phyloP scores from a whole-genome alignment of 1,140 invertebrate species.

The Sminthurinus signatus region DNA sequence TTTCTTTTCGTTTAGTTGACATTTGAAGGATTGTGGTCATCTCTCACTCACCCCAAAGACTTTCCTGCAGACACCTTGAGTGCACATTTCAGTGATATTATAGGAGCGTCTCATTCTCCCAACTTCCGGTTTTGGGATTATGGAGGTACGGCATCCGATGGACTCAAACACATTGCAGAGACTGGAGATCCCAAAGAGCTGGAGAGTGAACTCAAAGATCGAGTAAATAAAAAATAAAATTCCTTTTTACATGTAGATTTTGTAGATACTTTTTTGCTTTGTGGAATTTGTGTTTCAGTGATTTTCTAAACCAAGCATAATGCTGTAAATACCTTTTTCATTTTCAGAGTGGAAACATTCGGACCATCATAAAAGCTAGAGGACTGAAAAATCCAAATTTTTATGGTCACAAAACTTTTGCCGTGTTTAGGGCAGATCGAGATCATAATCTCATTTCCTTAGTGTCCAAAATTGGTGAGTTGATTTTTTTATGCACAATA shows the following conservation, averaged over 20 bases:
- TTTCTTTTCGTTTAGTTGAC: conserved; percentile 56
- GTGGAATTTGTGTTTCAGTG: too few species aligned
- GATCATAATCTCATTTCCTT: conserved; percentile 84
- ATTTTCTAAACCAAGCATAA: too few species aligned
- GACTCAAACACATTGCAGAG: conserved; percentile 87
- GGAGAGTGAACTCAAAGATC: conserved; percentile 79
- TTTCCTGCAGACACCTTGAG: conserved; percentile 82
- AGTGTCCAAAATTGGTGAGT: conserved; percentile 80
- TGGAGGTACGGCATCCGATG: conserved; percentile 80
- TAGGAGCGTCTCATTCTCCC: conserved; percentile 86
- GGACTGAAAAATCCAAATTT: conserved; percentile 90
- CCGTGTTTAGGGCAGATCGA: conserved; percentile 78
- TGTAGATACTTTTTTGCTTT: too few species aligned
- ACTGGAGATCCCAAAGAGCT: conserved; percentile 86
- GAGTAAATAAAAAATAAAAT: conserved; percentile 46
- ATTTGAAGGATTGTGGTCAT: conserved; percentile 95
- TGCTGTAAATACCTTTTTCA: too few species aligned
- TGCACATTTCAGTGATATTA: conserved; percentile 96
- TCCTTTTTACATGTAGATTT: neutral
- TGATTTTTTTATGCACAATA: too few species aligned
- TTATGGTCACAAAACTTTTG: conserved; percentile 71
- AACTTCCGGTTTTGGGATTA: conserved; percentile 93
- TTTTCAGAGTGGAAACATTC: conserved; percentile 62
- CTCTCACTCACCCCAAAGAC: conserved; percentile 92
- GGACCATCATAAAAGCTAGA: conserved; percentile 79